Percentiles rank a stretch among this genome's conserved stretches.
These are phyloP conservation scores for Rhabdophis nuchalis DNA, from an alignment of 2,797 vertebrate genomes.

Conservation along the genomic window DNA sequence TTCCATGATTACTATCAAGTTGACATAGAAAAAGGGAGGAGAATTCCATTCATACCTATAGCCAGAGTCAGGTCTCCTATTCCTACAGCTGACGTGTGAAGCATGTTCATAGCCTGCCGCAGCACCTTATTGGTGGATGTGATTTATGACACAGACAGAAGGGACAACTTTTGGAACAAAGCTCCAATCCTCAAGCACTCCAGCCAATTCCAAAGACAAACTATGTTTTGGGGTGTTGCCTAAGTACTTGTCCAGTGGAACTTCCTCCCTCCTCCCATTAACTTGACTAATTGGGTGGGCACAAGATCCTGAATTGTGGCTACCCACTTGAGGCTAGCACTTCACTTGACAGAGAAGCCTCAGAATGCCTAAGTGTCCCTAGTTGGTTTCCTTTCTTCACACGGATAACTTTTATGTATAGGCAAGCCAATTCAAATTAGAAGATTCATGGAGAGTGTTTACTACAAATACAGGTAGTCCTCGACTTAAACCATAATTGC, in stretches of 20 bases:
- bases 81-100: too few species aligned
- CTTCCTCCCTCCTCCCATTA: background rate
- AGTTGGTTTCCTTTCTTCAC: background rate
- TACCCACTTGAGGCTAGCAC: background rate
- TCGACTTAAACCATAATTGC: background rate
- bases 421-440: background rate
- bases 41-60: too few species aligned
- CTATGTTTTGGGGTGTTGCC: background rate
- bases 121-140: too few species aligned
- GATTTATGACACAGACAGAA: too few species aligned
- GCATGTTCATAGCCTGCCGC: too few species aligned
- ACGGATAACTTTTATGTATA: background rate
- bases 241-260: background rate
- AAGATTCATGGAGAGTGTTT: background rate
- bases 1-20: too few species aligned
- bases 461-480: background rate
- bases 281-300: background rate
- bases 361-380: background rate
- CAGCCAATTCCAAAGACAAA: background rate
- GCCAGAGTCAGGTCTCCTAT: too few species aligned
- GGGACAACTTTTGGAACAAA: background rate
- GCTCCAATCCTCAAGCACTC: background rate
- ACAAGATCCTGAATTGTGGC: background rate
- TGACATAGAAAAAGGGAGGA: too few species aligned
- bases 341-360: background rate